These are phyloP conservation scores for Lycaon pictus DNA, from an alignment of 2,113 vertebrate genomes.

Conservation along the genomic window DNA sequence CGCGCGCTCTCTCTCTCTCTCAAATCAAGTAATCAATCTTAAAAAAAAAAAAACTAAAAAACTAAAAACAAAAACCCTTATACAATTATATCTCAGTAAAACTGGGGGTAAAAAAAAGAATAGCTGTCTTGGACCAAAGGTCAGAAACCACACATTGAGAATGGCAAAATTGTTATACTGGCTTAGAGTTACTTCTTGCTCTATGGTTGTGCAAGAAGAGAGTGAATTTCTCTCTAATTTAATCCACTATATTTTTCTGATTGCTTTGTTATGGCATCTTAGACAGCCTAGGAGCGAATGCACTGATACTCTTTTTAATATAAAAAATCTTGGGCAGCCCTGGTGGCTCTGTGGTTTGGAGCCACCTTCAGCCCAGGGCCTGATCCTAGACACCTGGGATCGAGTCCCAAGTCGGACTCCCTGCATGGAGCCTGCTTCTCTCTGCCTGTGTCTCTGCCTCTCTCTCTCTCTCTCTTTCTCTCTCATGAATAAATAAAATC, in stretches of 20 bases:
- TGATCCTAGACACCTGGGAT: too few relatives aligned
- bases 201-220: background rate
- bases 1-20: too few relatives aligned
- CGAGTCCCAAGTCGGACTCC: too few relatives aligned
- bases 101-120: background rate
- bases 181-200: background rate
- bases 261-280: background rate
- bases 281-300: background rate
- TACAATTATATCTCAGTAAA: background rate
- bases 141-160: background rate
- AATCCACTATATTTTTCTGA: background rate
- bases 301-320: background rate
- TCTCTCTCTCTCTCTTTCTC: too few relatives aligned
- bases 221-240: conserved; percentile 22
- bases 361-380: too few relatives aligned
- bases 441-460: too few relatives aligned
- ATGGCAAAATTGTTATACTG: background rate
- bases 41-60: too few relatives aligned
- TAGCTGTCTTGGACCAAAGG: background rate
- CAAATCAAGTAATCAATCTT: too few relatives aligned
- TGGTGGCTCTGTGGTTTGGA: too few relatives aligned
- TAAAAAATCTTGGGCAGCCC: background rate
- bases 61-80: background rate
- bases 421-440: too few relatives aligned
- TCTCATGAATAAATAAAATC: too few relatives aligned